Evolutionary conservation across 2,113 vertebrate species (phyloP), one percentile per base, ranked within the genome.

Genomic region (Aegotheles bennettii): DNA sequence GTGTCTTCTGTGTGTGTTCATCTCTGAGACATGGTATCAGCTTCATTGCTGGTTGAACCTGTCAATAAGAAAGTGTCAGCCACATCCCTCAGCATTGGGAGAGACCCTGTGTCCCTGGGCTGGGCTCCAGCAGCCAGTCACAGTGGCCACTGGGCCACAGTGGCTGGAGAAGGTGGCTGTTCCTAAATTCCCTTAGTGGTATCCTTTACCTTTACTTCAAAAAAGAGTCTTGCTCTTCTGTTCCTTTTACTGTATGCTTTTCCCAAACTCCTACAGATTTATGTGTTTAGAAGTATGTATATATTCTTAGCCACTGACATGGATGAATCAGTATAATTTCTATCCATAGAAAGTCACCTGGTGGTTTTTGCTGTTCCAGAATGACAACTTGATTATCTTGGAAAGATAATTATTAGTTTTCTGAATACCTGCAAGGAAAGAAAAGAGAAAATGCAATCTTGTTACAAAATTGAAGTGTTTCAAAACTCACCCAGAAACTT

Each of bases 31-130:
- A 19, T 7, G 3, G 6, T 16, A 13, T 21, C 19, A 29, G 14
- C 43, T 59, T 47, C 50, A 11, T 33, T 1, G 2, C 78, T 35
- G 29, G 21, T 28, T 51, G 36, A 83, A 61, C n/a, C 31, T 61
- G 53, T 26, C 29, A 38, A 40, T 0, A 0, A 25, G 24, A 64
- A 40, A 59, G n/a, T 1, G 2, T 13, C 36, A 57, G 48, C 48
- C 19, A 13, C 23, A 18, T 63, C 43, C 60, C 54, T 36, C 35
- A 48, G 47, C 23, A 2, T 29, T 10, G 31, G 4, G 31, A 43
- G 31, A 40, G 10, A 16, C 6, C 40, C 26, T 6, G 6, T 21
- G 26, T 54, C 48, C 35, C 25, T 1, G 0, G 4, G 21, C 64
- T 28, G 31, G 18, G 65, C 12, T 78, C 33, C 43, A 20, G 50